These are phyloP conservation scores for Galagoides demidoff DNA, from an alignment of 2,797 vertebrate genomes.

Conservation along the genomic window DNA sequence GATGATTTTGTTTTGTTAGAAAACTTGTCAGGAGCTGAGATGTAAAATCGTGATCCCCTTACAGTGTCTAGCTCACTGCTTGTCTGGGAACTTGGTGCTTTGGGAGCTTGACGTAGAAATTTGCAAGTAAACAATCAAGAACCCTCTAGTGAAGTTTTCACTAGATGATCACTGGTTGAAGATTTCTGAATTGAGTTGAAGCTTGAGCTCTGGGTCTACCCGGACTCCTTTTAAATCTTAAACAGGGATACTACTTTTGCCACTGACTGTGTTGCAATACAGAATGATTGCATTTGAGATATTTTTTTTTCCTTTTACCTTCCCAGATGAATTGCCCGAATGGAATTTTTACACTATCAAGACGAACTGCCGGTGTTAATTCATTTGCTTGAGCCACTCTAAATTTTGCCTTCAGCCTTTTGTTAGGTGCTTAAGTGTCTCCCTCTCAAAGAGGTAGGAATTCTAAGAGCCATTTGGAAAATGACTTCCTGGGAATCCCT, in stretches of 20 bases:
- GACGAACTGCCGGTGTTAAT: slow-evolving; percentile 77
- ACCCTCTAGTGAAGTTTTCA: background rate
- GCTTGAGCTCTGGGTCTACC: background rate
- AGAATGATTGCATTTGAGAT: slow-evolving; percentile 67
- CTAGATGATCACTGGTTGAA: background rate
- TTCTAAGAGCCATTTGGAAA: slow-evolving; percentile 52
- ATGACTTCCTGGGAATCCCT: background rate
- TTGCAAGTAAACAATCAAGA: background rate
- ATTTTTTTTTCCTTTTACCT: too few relatives aligned
- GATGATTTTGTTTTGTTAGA: background rate
- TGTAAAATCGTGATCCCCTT: background rate
- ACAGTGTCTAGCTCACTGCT: background rate
- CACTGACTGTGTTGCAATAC: background rate
- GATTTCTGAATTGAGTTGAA: background rate
- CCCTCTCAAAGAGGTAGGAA: slow-evolving; percentile 73
- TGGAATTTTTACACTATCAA: slow-evolving; percentile 73
- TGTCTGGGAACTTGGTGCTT: background rate
- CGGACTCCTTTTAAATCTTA: background rate
- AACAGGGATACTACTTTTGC: background rate
- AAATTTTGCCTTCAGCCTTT: slow-evolving; percentile 70
- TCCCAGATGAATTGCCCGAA: slow-evolving; percentile 57
- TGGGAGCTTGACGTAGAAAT: background rate
- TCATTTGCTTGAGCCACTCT: slow-evolving; percentile 77
- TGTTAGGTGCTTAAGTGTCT: slow-evolving; percentile 72
- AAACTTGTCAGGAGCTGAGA: background rate